These are phyloP conservation scores for Leptinotarsa juncta DNA, from an alignment of 2,888 invertebrate species.

Conservation along the genomic window DNA sequence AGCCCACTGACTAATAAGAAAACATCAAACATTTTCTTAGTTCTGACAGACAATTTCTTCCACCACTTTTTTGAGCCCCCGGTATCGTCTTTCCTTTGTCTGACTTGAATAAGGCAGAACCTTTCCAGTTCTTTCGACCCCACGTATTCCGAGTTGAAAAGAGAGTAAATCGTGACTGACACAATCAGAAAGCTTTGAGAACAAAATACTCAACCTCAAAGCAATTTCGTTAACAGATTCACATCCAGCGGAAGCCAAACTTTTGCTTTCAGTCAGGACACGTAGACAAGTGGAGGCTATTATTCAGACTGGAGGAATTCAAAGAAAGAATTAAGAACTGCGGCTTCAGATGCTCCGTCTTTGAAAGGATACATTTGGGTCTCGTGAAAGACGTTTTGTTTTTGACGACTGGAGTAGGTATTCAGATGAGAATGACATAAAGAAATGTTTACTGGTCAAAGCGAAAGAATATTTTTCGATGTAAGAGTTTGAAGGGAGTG, in stretches of 20 bases:
- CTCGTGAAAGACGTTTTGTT: slow-evolving; percentile 4
- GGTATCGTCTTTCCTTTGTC: neutral
- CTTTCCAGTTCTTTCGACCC: neutral
- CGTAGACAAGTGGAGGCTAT: slow-evolving; percentile 14
- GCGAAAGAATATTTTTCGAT: neutral
- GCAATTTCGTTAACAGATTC: slow-evolving; percentile 10
- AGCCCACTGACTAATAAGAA: too few species aligned
- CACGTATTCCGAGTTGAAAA: neutral
- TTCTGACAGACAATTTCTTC: too few species aligned
- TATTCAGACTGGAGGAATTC: slow-evolving; percentile 13
- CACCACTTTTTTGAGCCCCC: too few species aligned
- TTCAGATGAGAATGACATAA: neutral
- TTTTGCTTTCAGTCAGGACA: slow-evolving; percentile 15
- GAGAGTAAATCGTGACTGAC: neutral
- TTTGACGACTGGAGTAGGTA: neutral
- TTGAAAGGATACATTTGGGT: slow-evolving; percentile 6
- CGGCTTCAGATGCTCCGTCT: neutral
- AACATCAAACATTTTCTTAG: too few species aligned
- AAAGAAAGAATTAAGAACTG: slow-evolving; percentile 10
- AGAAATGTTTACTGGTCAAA: neutral
- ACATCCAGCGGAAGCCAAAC: slow-evolving; percentile 8
- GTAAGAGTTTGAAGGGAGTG: neutral
- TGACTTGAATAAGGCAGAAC: neutral
- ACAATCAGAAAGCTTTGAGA: slow-evolving; percentile 12
- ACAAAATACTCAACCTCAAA: slow-evolving; percentile 15